Conservation (phyloP, 2,888 invertebrate species). For the Lissocephala sabroskyi region DNA sequence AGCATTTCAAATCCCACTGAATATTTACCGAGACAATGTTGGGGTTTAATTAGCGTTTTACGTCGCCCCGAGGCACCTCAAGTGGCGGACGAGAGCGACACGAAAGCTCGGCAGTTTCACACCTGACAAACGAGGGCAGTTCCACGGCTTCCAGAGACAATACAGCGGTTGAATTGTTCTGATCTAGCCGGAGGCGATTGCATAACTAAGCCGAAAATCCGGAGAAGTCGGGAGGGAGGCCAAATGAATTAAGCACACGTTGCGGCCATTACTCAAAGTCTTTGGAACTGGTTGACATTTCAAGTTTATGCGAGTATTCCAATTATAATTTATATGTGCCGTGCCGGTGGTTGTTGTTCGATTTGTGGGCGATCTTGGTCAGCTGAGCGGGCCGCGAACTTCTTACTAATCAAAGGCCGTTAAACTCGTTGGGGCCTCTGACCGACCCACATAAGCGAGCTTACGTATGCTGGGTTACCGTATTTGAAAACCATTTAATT, state of each 20-base stretch:
- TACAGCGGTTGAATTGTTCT: neutral
- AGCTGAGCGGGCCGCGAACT: conserved; percentile 13
- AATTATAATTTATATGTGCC: too few relatives aligned
- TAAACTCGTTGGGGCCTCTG: conserved; percentile 26
- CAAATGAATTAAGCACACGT: too few relatives aligned
- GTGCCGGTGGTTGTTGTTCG: too few relatives aligned
- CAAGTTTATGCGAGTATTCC: conserved; percentile 47
- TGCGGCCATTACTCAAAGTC: neutral
- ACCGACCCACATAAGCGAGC: neutral
- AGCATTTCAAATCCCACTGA: conserved; percentile 18
- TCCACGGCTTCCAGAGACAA: conserved; percentile 25
- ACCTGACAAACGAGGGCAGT: conserved; percentile 31
- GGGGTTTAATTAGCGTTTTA: conserved; percentile 30
- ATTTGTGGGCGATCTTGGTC: conserved; percentile 12
- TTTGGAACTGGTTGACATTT: conserved; percentile 40
- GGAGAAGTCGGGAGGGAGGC: too few relatives aligned
- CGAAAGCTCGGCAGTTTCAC: conserved; percentile 7
- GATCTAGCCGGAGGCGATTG: too few relatives aligned
- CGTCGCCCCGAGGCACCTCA: conserved; percentile 3
- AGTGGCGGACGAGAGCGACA: neutral
- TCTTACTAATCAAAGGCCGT: conserved; percentile 37
- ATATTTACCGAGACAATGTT: conserved; percentile 37
- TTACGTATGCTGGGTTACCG: conserved; percentile 1
- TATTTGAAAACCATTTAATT: conserved; percentile 17
- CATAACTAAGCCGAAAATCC: too few relatives aligned